Evolutionary conservation across 2,888 invertebrate species (phyloP).

Genomic region (Cyclophora punctaria): DNA sequence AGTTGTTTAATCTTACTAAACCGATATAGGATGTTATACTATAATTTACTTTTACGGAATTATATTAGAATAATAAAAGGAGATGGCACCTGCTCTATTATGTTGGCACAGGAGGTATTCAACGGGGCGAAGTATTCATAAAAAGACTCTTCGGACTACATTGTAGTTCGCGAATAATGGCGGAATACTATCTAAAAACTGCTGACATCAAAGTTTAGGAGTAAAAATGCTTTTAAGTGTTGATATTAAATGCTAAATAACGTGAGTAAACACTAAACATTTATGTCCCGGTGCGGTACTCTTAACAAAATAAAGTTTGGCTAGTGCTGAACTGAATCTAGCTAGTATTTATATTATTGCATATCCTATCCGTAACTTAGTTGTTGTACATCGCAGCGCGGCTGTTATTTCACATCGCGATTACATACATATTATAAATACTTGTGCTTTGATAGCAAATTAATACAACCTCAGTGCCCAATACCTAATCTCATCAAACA

Average conservation of each 20-base stretch:
- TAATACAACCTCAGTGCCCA: neutral
- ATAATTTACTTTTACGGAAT: slow-evolving; percentile 34
- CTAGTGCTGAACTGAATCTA: too few species aligned
- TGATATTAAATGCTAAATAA: too few species aligned
- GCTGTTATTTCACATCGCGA: too few species aligned
- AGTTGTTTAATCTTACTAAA: too few species aligned
- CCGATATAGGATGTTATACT: neutral
- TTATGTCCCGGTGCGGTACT: too few species aligned
- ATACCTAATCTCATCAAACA: neutral
- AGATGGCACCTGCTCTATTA: slow-evolving; percentile 23
- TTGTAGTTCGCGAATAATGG: slow-evolving; percentile 24
- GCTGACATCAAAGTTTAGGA: neutral
- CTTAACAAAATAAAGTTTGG: too few species aligned
- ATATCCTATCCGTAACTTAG: too few species aligned
- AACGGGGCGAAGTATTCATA: slow-evolving; percentile 31
- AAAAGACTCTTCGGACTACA: slow-evolving; percentile 36
- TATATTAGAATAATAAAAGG: slow-evolving; percentile 33
- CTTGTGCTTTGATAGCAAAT: neutral
- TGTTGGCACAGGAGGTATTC: too few species aligned
- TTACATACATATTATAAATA: neutral
- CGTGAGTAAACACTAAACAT: too few species aligned
- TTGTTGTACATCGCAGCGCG: too few species aligned
- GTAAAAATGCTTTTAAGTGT: too few species aligned
- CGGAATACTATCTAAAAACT: slow-evolving; percentile 21
- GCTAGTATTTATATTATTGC: too few species aligned